Base-by-base conservation (phyloP, 2,797 vertebrate species). In the Psittacula derbiana region DNA sequence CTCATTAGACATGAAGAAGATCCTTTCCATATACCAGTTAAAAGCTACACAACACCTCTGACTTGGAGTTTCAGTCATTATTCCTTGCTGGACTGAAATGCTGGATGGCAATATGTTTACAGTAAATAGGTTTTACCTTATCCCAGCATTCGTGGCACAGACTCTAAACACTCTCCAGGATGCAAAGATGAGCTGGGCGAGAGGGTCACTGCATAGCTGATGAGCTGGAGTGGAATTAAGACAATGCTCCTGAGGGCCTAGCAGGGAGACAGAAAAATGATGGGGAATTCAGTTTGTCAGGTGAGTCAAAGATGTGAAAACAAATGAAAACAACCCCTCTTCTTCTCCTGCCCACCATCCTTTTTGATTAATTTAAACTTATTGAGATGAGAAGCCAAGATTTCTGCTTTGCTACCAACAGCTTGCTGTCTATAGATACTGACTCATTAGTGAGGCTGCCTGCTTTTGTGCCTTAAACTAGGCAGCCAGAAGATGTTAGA, bases 361-460 rank as follows among this genome's bases (percentile, higher is more conserved):
- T 85, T 84, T 95, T 36, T 76, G 47, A 95, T 96, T 96, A 93
- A 92, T 93, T 90, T 96, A 90, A 94, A 93, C 66, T 90, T 88
- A 64, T 50, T 82, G 96, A 82, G 86, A 96, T 80, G 88, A 94
- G 80, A 89, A 96, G 85, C 83, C 86, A 92, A 91, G 95, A 91
- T 93, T 90, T 87, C 80, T 91, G 72, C 91, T 94, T 84, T 84
- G 93, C 92, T 95, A 91, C 80, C 86, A 86, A 92, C 88, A 73
- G 66, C 90, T 92, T 95, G 92, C 86, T 94, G 89, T 72, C 86
- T 84, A 73, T 79, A 95, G 79, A 88, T 84, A 86, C 70, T 67
- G 40, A 80, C 79, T 92, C 93, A 87, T 93, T 84, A 88, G 88
- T 80, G 85, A 94, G 80, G 80, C 93, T 89, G 95, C 91, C 88